Evolutionary conservation across 2,888 invertebrate genomes (phyloP).

Genomic region (Eilema caniola): DNA sequence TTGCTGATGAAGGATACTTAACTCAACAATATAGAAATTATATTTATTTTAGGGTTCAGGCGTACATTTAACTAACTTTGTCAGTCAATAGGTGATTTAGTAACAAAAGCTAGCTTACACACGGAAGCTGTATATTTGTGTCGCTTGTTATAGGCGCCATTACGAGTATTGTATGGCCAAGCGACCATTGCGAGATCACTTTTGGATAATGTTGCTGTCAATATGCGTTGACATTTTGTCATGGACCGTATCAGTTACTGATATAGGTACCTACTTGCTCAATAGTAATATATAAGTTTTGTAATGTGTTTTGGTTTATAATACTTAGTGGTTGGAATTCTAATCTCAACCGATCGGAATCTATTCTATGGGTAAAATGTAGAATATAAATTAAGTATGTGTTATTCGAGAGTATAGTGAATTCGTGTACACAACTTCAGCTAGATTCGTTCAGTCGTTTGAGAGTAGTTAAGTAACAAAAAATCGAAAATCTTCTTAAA

Average conservation of each 20-base stretch:
- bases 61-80: neutral
- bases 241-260: slow-evolving; percentile 19
- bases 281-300: neutral
- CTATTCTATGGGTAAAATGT: too few relatives aligned
- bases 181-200: slow-evolving; percentile 26
- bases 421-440: too few relatives aligned
- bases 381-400: too few relatives aligned
- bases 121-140: slow-evolving; percentile 13
- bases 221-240: slow-evolving; percentile 24
- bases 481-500: too few relatives aligned
- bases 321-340: neutral
- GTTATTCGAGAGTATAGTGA: too few relatives aligned
- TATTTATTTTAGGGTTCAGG: too few relatives aligned
- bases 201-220: slow-evolving; percentile 30
- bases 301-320: neutral
- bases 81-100: slow-evolving; percentile 5
- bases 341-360: too few relatives aligned
- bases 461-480: too few relatives aligned
- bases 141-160: slow-evolving; percentile 26
- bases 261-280: neutral
- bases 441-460: too few relatives aligned
- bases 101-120: neutral
- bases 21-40: too few relatives aligned
- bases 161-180: slow-evolving; percentile 16
- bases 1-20: too few relatives aligned